Percentiles rank a stretch among this genome's conserved stretches.
Conservation (phyloP, 2,888 invertebrate genomes). For the Microctonus brassicae region DNA sequence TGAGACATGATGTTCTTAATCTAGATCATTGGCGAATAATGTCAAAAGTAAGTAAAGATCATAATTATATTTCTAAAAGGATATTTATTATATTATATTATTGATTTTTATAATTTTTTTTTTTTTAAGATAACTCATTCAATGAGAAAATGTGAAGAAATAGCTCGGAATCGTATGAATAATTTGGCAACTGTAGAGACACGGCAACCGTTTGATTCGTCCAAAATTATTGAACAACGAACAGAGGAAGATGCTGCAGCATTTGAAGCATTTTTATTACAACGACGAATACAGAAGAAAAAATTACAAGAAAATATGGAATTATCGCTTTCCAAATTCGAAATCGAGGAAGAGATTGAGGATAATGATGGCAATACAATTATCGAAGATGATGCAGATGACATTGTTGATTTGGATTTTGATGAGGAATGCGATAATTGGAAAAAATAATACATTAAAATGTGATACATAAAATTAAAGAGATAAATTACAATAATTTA, state of each 20-base stretch:
- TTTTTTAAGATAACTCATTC: slow-evolving; percentile 62
- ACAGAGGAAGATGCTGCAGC: slow-evolving; percentile 69
- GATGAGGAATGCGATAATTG: too few relatives aligned
- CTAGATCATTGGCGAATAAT: slow-evolving; percentile 79
- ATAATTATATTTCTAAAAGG: slow-evolving; percentile 20
- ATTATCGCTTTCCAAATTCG: background rate
- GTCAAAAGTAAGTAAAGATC: slow-evolving; percentile 63
- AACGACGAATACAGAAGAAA: slow-evolving; percentile 70
- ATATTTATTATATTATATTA: background rate
- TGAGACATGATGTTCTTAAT: slow-evolving; percentile 81
- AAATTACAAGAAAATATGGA: slow-evolving; percentile 53
- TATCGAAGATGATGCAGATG: slow-evolving; percentile 29
- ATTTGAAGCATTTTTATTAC: slow-evolving; percentile 73
- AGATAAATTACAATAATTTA: background rate
- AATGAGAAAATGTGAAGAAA: slow-evolving; percentile 60
- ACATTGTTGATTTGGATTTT: background rate
- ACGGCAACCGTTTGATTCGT: background rate
- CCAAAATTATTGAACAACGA: background rate
- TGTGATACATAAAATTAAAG: too few relatives aligned
- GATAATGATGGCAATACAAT: slow-evolving; percentile 40
- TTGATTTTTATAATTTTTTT: slow-evolving; percentile 32
- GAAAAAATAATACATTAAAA: too few relatives aligned
- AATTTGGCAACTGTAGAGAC: slow-evolving; percentile 16
- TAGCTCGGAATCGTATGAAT: slow-evolving; percentile 49
- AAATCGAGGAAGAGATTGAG: slow-evolving; percentile 47